A percentile compares a stretch with the other conserved stretches of the same genome.
These are phyloP conservation scores for Tringa solitaria DNA, from an alignment of 2,113 vertebrate species.

Conservation along the genomic window DNA sequence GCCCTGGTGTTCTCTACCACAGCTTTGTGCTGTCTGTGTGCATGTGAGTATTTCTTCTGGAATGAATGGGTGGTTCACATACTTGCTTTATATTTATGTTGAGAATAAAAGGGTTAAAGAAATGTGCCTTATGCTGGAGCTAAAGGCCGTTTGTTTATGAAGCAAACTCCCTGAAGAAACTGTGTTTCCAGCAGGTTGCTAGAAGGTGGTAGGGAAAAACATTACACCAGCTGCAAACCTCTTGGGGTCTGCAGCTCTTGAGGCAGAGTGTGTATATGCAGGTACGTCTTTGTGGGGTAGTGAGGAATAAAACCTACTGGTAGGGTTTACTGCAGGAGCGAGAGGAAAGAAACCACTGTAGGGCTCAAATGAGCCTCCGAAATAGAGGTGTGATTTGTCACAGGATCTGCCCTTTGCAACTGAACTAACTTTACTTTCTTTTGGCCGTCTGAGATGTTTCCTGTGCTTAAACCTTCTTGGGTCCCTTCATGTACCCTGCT, in stretches of 20 bases:
- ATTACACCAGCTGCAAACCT: background rate
- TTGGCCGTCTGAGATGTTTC: background rate
- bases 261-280: background rate
- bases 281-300: background rate
- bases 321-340: background rate
- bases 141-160: background rate
- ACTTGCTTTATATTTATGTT: background rate
- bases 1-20: background rate
- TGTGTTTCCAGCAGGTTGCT: background rate
- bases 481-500: background rate
- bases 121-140: background rate
- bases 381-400: constrained; percentile 4
- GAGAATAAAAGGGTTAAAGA: background rate
- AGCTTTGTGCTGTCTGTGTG: background rate
- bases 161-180: background rate
- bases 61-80: background rate
- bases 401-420: background rate
- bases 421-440: background rate
- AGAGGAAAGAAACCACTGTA: background rate
- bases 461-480: background rate
- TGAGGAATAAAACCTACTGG: background rate
- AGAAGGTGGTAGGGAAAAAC: background rate
- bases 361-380: background rate
- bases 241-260: background rate
- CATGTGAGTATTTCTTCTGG: background rate